Base-by-base conservation (phyloP, 2,113 vertebrate species). In the Hemicordylus capensis region DNA sequence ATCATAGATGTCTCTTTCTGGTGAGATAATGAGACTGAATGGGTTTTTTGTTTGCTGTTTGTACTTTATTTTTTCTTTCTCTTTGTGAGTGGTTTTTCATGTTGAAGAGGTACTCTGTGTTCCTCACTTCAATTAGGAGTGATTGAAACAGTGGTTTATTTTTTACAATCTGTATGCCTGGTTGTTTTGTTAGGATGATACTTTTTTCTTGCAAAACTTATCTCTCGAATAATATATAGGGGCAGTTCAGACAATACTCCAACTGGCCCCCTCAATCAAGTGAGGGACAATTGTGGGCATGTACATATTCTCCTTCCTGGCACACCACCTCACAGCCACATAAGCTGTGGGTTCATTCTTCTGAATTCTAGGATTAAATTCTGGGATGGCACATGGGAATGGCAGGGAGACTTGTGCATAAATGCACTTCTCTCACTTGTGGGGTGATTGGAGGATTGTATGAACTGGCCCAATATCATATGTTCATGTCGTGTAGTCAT, bases 91-190 rank as follows among this genome's bases (percentile, higher is more conserved):
- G 90, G 89, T 83, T 93, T 87, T 83, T 88, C 88, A 24, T 51
- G 64, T 58, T 87, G 83, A 64, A 88, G 89, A 89, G 84, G 86
- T 90, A 88, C 88, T 90, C 46, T 58, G 84, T 91, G 46, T 81
- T 88, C 88, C 87, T 92, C 89, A 80, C 87, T 90, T 90, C 88
- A 79, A 81, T 89, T 61, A 64, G 6, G 44, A 63, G 20, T 51
- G 31, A 81, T 76, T 72, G 69, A 90, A 86, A 85, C 86, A 86
- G 83, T 90, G 85, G 80, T 90, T 90, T 91, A 76, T 92, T 90
- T 90, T n/a, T 93, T 87, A 11, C 24, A 78, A 90, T 59, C 44
- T 67, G 2, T 42, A 6, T 42, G 12, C 26, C 19, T 11, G 88
- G 10, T 51, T 73, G 14, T 63, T 80, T 73, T 63, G 56, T 48